Conservation (phyloP, 2,113 vertebrate species). For the Indicator maculatus region DNA sequence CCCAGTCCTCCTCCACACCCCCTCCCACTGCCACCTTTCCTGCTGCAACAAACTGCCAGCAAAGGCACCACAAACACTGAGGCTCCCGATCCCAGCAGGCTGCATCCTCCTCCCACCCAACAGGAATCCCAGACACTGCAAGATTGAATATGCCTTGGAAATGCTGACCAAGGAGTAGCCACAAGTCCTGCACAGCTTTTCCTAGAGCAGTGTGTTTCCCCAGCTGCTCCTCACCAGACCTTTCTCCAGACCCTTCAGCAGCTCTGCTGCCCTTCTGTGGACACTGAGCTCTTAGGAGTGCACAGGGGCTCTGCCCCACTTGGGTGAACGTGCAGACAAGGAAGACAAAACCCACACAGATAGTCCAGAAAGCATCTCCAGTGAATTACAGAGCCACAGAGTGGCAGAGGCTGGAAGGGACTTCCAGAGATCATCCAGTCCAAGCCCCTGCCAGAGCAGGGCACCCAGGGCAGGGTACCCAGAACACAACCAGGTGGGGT, state of each 20-base stretch:
- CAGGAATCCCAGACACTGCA: not conserved
- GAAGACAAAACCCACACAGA: accelerated
- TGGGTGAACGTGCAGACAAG: not conserved
- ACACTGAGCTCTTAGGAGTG: not conserved
- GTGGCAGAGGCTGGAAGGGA: too few species aligned
- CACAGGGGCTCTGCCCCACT: not conserved
- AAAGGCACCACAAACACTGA: not conserved
- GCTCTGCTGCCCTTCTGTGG: too few species aligned
- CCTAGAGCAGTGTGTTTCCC: too few species aligned
- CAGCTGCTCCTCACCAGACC: too few species aligned
- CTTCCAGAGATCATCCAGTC: too few species aligned
- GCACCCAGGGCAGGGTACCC: too few species aligned
- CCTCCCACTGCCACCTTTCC: not conserved
- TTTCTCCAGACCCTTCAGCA: too few species aligned
- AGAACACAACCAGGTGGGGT: too few species aligned
- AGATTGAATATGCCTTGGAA: not conserved
- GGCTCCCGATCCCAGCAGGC: not conserved
- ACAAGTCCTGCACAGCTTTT: not conserved
- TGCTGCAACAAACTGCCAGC: not conserved
- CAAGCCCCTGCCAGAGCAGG: too few species aligned
- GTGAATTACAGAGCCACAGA: too few species aligned
- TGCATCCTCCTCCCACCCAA: not conserved
- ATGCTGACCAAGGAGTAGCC: not conserved
- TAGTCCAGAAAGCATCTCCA: not conserved
- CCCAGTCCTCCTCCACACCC: not conserved